A percentile compares a stretch with the other conserved stretches of the same genome.
phyloP scores from a whole-genome alignment of 2,113 vertebrate genomes.

The Leptodactylus fuscus region DNA sequence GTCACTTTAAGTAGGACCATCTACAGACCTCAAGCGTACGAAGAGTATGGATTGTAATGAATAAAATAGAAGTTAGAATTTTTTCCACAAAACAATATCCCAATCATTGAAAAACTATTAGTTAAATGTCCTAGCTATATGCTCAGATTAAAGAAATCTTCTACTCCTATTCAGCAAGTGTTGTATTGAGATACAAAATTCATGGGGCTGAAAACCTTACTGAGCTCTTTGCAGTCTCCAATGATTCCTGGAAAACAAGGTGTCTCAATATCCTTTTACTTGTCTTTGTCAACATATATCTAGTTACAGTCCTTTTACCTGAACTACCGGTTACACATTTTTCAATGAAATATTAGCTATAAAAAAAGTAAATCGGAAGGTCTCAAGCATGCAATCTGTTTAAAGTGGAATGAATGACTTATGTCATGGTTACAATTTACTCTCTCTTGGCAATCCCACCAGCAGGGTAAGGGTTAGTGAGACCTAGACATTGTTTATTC shows the following conservation, averaged over 20 bases:
- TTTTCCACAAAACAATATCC: no score
- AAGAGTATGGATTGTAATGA: no score
- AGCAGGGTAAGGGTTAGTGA: conserved; percentile 43
- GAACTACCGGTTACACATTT: neutral
- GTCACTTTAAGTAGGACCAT: no score
- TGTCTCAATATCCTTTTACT: conserved; percentile 5
- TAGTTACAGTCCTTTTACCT: neutral
- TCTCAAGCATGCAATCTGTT: neutral
- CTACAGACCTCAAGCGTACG: no score
- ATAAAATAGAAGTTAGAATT: no score
- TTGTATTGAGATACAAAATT: no score
- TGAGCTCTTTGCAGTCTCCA: neutral
- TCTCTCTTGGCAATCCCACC: neutral
- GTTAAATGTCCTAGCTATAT: no score
- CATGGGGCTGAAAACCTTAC: no score
- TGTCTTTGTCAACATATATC: neutral
- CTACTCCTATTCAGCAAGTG: no score
- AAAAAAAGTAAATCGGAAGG: neutral
- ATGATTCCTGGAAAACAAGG: neutral
- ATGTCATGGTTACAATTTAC: neutral
- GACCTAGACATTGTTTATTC: conserved; percentile 51
- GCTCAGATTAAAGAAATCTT: no score
- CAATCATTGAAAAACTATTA: no score
- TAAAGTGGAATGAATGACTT: neutral
- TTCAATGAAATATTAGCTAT: neutral